phyloP scores from a whole-genome alignment of 2,797 vertebrate species.

The Columba guinea region DNA sequence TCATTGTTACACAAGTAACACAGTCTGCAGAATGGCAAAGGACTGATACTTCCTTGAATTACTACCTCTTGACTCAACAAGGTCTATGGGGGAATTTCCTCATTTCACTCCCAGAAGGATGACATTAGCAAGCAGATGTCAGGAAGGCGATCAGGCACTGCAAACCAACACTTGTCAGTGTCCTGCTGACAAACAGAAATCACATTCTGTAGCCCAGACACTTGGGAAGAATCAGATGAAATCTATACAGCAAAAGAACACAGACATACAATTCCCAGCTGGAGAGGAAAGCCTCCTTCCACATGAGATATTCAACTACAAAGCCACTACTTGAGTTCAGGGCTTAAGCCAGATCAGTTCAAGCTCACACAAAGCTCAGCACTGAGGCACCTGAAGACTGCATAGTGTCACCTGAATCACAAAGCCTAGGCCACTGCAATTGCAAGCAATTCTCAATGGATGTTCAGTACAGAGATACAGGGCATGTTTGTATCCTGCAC shows the following conservation, averaged over 20 bases:
- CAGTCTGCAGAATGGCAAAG: neutral
- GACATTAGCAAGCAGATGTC: neutral
- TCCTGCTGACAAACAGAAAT: neutral
- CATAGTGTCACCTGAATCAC: neutral
- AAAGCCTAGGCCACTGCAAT: neutral
- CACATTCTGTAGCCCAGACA: neutral
- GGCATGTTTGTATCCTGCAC: neutral
- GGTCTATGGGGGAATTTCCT: neutral
- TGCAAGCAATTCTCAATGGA: neutral
- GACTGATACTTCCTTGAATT: neutral
- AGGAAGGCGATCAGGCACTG: neutral
- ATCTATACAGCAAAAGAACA: neutral
- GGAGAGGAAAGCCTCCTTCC: neutral
- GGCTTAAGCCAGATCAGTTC: neutral
- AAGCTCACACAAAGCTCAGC: neutral
- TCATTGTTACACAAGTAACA: neutral
- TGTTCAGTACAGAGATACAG: neutral
- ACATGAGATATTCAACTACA: neutral
- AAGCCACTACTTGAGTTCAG: neutral
- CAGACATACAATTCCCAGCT: neutral
- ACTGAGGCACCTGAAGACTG: neutral
- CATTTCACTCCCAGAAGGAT: neutral
- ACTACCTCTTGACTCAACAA: neutral
- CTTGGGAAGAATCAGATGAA: neutral
- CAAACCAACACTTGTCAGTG: neutral